These are phyloP conservation scores for Cosmia pyralina DNA, from an alignment of 2,888 invertebrate species.

Conservation along the genomic window DNA sequence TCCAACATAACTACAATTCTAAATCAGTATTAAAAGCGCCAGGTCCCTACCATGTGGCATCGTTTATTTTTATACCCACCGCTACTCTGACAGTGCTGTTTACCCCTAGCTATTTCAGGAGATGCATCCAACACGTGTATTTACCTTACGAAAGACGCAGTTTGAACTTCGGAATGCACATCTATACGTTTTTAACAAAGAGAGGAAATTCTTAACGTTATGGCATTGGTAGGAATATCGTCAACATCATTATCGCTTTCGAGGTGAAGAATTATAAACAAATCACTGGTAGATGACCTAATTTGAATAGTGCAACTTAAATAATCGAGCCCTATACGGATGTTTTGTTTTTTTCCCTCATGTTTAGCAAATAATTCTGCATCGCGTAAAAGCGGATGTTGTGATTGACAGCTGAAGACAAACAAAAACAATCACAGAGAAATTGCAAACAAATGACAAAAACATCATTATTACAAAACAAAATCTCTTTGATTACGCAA, in stretches of 20 bases:
- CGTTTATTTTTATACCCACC: constrained; percentile 62
- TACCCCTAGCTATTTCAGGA: constrained; percentile 63
- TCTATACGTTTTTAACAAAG: constrained; percentile 49
- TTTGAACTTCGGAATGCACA: constrained; percentile 40
- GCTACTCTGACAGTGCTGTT: constrained; percentile 60
- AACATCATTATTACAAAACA: constrained; percentile 12
- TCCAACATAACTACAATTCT: constrained; percentile 38
- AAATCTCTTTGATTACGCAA: constrained; percentile 25
- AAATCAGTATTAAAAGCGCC: constrained; percentile 55
- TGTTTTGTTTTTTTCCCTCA: background rate
- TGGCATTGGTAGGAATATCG: constrained; percentile 19
- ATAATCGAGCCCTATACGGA: background rate
- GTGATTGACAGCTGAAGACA: constrained; percentile 2
- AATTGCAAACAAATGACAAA: constrained; percentile 20
- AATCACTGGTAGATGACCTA: background rate
- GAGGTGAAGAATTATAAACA: constrained; percentile 18
- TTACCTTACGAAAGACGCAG: constrained; percentile 54
- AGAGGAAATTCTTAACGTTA: constrained; percentile 37
- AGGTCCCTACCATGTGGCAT: constrained; percentile 59
- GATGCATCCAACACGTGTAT: constrained; percentile 60
- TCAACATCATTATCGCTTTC: constrained; percentile 43
- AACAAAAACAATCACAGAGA: constrained; percentile 18
- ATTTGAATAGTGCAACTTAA: background rate
- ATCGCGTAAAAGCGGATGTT: background rate
- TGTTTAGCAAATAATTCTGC: background rate